phyloP scores from a whole-genome alignment of 2,113 vertebrate species.

The Phyllostomus discolor region DNA sequence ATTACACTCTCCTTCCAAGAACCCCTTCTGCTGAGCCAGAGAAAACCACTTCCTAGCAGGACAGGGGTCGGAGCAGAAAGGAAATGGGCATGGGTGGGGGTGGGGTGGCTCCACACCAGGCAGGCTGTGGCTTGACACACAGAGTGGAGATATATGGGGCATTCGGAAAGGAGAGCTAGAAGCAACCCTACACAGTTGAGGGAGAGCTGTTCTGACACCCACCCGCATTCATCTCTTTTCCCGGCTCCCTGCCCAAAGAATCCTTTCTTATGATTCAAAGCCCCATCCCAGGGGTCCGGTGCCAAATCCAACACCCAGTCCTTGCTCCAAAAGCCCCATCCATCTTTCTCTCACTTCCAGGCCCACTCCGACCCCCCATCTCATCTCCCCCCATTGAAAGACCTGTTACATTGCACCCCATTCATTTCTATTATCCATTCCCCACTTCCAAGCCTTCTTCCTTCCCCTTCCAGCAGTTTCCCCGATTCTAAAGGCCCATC shows the following conservation, averaged over 20 bases:
- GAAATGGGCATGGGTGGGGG: constrained; percentile 25
- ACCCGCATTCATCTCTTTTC: neutral
- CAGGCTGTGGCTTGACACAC: neutral
- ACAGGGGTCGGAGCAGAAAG: neutral
- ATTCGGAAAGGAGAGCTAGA: neutral
- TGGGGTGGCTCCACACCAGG: neutral
- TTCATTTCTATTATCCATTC: neutral
- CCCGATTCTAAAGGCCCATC: neutral
- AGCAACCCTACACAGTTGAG: neutral
- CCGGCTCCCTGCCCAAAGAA: neutral
- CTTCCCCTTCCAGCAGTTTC: neutral
- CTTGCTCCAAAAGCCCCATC: neutral
- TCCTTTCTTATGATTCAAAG: neutral
- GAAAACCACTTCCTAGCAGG: constrained; percentile 50
- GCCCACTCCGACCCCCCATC: neutral
- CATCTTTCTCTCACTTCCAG: neutral
- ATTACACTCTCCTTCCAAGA: constrained; percentile 49
- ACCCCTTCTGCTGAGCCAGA: constrained; percentile 63
- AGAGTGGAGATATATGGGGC: neutral
- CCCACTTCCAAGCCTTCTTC: neutral
- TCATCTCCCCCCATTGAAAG: neutral
- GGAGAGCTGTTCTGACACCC: neutral
- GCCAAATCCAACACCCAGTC: neutral
- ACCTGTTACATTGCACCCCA: neutral
- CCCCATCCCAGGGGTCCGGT: neutral